Conservation (phyloP, 2,888 invertebrate genomes). For the Spodoptera exigua region DNA sequence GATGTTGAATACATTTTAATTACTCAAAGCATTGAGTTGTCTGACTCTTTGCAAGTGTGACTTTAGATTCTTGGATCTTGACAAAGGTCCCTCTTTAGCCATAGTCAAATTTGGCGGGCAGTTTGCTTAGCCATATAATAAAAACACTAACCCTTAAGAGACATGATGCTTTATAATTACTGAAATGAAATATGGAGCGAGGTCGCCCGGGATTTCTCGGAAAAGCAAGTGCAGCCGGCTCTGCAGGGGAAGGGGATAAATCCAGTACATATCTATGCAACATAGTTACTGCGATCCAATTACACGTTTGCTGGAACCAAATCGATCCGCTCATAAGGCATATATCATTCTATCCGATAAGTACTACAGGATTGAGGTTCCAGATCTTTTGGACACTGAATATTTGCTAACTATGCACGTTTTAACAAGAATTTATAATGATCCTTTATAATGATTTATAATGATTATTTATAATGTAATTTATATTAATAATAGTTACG, state of each 20-base stretch:
- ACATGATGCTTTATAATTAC: slow-evolving; percentile 1
- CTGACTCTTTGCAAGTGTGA: no score
- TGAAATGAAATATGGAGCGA: slow-evolving; percentile 12
- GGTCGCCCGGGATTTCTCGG: slow-evolving; percentile 3
- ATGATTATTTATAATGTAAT: no score
- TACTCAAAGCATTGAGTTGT: no score
- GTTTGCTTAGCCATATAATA: no score
- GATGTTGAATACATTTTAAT: slow-evolving; percentile 1
- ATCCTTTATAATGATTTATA: no score
- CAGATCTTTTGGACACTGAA: not conserved
- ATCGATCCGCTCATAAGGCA: slow-evolving; percentile 18
- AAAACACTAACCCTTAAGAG: no score
- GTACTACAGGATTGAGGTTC: not conserved
- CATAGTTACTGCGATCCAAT: slow-evolving; percentile 14
- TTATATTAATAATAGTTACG: no score
- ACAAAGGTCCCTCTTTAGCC: no score
- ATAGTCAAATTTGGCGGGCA: no score
- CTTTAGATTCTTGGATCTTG: no score
- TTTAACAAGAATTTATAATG: no score
- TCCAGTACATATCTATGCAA: not conserved
- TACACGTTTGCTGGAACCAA: slow-evolving; percentile 29
- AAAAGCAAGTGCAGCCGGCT: slow-evolving; percentile 6
- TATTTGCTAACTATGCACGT: no score
- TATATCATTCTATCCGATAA: slow-evolving; percentile 3
- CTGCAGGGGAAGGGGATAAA: slow-evolving; percentile 5